Evolutionary conservation across 1,140 invertebrate species (phyloP), one percentile per base, ranked within the genome.

Genomic region (Diplogasteroides magnus): DNA sequence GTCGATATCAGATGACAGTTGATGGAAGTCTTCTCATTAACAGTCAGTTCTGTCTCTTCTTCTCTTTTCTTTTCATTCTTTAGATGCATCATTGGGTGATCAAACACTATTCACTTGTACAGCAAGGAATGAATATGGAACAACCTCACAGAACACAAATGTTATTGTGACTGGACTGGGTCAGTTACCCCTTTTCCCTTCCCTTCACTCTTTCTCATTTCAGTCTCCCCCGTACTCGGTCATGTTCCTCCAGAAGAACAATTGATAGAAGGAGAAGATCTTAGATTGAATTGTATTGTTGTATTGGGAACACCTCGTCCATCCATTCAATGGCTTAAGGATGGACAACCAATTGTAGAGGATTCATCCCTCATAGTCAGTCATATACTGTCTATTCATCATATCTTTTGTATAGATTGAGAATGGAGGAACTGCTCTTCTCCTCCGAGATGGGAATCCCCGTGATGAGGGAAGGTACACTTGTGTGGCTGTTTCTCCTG

Each of bases 151-250:
- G 55, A 75, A 79, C 6, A 84, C 83, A 2, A 83, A 74, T 68
- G 68, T 86, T 6, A 82, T 80, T 29, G 81, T 86, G 15, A 85
- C 84, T 31, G 85, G 85, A 67, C 83, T 86, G 67, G 82, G 85
- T 85, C 72, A 71, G 77, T 71, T 27, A 32, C 28, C 28, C 23
- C n/a, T n/a, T n/a, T n/a, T n/a, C n/a, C n/a, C n/a, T n/a, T n/a
- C n/a, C n/a, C n/a, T n/a, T n/a, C n/a, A n/a, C n/a, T n/a, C n/a
- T n/a, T n/a, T 70, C 27, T 23, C 25, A 27, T 57, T 67, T 37
- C 23, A 76, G 77, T 80, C 28, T 75, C 76, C 67, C 69, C 80
- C 6, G 73, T 81, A 65, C 65, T 81, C 19, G 77, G 77, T 25
- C 72, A 74, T 55, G 48, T 78, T 28, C 81, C 78, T 13, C 75